A percentile compares a stretch with the other conserved stretches of the same genome.
Evolutionary conservation across 2,797 vertebrate genomes (phyloP).

Genomic region (Paramormyrops hopkinsi): DNA sequence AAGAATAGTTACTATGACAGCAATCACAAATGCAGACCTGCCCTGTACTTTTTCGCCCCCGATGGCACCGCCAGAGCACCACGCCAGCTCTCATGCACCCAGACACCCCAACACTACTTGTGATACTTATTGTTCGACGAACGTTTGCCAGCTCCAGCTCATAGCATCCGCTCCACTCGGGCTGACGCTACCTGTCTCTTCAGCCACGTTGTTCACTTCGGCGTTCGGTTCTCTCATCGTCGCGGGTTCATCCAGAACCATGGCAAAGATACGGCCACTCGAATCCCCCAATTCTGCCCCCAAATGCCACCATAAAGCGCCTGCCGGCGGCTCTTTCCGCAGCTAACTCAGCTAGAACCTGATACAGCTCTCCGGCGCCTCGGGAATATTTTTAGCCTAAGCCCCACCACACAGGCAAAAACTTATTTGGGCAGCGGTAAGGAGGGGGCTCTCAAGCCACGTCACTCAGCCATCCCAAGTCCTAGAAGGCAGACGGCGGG

Average conservation of each 20-base stretch:
- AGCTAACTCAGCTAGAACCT: constrained; percentile 42
- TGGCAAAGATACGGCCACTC: background rate
- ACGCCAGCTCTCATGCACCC: background rate
- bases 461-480: background rate
- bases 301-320: background rate
- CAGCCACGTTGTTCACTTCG: constrained; percentile 28
- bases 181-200: constrained; percentile 34
- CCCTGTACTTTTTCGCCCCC: background rate
- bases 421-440: constrained; percentile 38
- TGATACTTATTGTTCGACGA: background rate
- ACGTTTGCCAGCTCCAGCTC: background rate
- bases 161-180: background rate
- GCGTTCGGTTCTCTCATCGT: constrained; percentile 32
- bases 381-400: constrained; percentile 44
- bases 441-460: constrained; percentile 27
- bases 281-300: constrained; percentile 21
- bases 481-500: background rate
- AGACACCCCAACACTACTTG: background rate
- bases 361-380: constrained; percentile 31
- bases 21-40: background rate
- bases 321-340: constrained; percentile 8
- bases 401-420: constrained; percentile 28
- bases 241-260: constrained; percentile 23
- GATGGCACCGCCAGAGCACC: background rate
- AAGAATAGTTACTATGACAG: background rate